Percentiles rank a stretch among this genome's conserved stretches.
These are phyloP conservation scores for Coryphaenoides rupestris DNA, from an alignment of 2,113 vertebrate species.

Conservation along the genomic window DNA sequence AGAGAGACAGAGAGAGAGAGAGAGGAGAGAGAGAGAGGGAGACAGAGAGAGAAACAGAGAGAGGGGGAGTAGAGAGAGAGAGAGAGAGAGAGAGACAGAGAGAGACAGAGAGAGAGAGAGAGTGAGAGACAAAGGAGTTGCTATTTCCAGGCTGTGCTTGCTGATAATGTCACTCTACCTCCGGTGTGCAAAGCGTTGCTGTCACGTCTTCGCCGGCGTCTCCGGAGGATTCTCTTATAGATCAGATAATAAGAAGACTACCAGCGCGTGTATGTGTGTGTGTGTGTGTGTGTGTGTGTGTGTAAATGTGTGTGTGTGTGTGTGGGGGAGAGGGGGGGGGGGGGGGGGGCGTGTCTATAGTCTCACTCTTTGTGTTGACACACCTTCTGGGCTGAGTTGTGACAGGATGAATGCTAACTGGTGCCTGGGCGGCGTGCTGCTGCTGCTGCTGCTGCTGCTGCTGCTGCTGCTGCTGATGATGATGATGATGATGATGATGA, in stretches of 20 bases:
- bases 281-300: too few relatives aligned
- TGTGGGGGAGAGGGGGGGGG: too few relatives aligned
- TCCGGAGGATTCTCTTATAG: slow-evolving; percentile 65
- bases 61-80: too few relatives aligned
- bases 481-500: too few relatives aligned
- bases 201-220: slow-evolving; percentile 61
- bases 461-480: too few relatives aligned
- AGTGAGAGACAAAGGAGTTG: slow-evolving; percentile 42
- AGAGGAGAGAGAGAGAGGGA: slow-evolving; percentile 52
- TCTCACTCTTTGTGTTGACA: slow-evolving; percentile 33
- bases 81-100: too few relatives aligned
- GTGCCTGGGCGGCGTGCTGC: slow-evolving; percentile 27
- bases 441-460: too few relatives aligned
- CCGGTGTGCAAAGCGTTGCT: slow-evolving; percentile 72
- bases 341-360: too few relatives aligned
- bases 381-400: slow-evolving; percentile 37
- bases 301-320: too few relatives aligned
- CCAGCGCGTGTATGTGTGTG: too few relatives aligned
- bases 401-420: slow-evolving; percentile 45
- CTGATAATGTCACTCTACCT: slow-evolving; percentile 77
- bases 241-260: slow-evolving; percentile 69
- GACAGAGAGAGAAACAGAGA: slow-evolving; percentile 39
- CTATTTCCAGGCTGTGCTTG: slow-evolving; percentile 73
- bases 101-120: slow-evolving; percentile 18
- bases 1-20: slow-evolving; percentile 26